Conservation (phyloP, 2,113 vertebrate species). For the Ascaphus truei region DNA sequence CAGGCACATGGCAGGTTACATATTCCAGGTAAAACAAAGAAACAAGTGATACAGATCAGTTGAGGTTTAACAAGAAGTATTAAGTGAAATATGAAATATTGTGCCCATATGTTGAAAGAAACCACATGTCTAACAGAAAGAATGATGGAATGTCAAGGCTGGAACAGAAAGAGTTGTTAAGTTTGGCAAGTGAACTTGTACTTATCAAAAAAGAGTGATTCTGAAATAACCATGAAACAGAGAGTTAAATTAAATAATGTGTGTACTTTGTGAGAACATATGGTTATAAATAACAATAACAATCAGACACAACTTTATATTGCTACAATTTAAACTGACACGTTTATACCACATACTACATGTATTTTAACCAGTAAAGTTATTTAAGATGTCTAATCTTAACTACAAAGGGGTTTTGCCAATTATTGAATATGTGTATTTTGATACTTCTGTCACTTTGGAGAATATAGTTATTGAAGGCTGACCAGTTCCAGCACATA, state of each 20-base stretch:
- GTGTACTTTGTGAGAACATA: neutral
- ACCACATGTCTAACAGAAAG: constrained; percentile 55
- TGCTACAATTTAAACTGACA: neutral
- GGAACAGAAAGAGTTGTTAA: constrained; percentile 48
- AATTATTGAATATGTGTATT: neutral
- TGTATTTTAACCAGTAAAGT: neutral
- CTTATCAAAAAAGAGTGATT: constrained; percentile 50
- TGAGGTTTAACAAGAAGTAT: constrained; percentile 47
- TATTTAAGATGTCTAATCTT: neutral
- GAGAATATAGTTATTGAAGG: neutral
- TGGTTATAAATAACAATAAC: neutral
- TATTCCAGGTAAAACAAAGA: constrained; percentile 41
- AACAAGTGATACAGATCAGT: constrained; percentile 34
- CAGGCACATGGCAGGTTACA: constrained; percentile 23
- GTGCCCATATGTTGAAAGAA: constrained; percentile 51
- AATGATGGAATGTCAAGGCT: constrained; percentile 46
- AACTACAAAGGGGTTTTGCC: neutral
- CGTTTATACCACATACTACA: neutral
- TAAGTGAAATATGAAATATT: constrained; percentile 50
- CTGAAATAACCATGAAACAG: constrained; percentile 50
- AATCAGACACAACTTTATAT: neutral
- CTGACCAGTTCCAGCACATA: neutral
- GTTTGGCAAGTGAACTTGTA: constrained; percentile 49
- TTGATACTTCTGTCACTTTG: neutral
- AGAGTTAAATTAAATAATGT: constrained; percentile 9